A percentile compares a stretch with the other conserved stretches of the same genome.
These are phyloP conservation scores for Acipenser ruthenus DNA, from an alignment of 2,797 vertebrate genomes.

Conservation along the genomic window DNA sequence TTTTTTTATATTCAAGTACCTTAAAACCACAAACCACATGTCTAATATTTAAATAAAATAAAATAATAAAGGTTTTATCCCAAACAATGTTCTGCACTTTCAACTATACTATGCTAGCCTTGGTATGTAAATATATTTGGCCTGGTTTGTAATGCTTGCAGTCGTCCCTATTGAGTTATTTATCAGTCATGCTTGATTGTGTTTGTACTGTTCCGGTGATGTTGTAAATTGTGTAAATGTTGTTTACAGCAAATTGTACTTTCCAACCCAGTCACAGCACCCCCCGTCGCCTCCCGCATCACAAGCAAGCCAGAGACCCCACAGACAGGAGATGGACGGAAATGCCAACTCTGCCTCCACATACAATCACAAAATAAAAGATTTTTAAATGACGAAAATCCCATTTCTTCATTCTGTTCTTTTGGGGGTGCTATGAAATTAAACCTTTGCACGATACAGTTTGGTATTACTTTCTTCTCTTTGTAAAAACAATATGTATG, in stretches of 20 bases:
- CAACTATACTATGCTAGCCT: slow-evolving; percentile 36
- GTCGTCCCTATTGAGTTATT: slow-evolving; percentile 42
- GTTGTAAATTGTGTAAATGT: slow-evolving; percentile 6
- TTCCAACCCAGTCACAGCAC: slow-evolving; percentile 4
- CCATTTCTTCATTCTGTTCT: too few species aligned
- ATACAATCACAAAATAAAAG: slow-evolving; percentile 37
- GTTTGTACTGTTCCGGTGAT: slow-evolving; percentile 34
- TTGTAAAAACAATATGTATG: too few species aligned
- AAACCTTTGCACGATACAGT: too few species aligned
- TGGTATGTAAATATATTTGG: slow-evolving; percentile 65
- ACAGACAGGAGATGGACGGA: slow-evolving; percentile 23
- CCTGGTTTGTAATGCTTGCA: slow-evolving; percentile 55
- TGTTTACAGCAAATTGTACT: slow-evolving; percentile 1
- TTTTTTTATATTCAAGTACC: slow-evolving; percentile 1
- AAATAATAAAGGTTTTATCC: slow-evolving; percentile 19
- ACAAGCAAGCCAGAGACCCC: slow-evolving; percentile 12
- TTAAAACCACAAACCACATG: slow-evolving; percentile 7
- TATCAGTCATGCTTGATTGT: slow-evolving; percentile 55
- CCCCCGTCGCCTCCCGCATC: slow-evolving; percentile 5
- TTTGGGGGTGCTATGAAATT: too few species aligned
- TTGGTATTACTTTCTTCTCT: too few species aligned
- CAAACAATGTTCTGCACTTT: slow-evolving; percentile 26
- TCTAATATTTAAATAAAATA: slow-evolving; percentile 1
- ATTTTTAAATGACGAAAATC: slow-evolving; percentile 21
- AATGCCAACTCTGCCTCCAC: slow-evolving; percentile 24